Conservation (phyloP, 1,140 invertebrate species). For the Rhynchophorus ferrugineus region DNA sequence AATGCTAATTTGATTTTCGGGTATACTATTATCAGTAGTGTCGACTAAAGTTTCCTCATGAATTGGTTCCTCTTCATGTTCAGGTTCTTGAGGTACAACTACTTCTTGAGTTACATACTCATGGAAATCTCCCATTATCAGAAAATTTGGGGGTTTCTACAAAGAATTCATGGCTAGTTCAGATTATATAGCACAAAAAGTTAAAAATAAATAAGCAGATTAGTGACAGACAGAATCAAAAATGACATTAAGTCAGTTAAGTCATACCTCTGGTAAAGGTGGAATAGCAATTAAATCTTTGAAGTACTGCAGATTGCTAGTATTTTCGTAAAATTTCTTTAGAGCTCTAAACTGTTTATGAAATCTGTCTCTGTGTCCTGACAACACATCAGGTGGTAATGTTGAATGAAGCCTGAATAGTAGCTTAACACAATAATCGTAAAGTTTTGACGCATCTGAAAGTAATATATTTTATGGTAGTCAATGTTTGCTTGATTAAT, state of each 20-base stretch:
- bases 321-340: slow-evolving; percentile 88
- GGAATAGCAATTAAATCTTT: slow-evolving; percentile 93
- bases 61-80: slow-evolving; percentile 52
- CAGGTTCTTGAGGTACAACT: slow-evolving; percentile 66
- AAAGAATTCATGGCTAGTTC: slow-evolving; percentile 5
- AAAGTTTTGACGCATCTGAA: slow-evolving; percentile 84
- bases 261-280: slow-evolving; percentile 81
- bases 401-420: slow-evolving; percentile 91
- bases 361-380: slow-evolving; percentile 88
- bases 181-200: no score
- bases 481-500: slow-evolving; percentile 42
- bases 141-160: slow-evolving; percentile 89
- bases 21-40: slow-evolving; percentile 56
- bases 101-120: slow-evolving; percentile 92
- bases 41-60: slow-evolving; percentile 62
- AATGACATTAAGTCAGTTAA: no score
- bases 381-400: slow-evolving; percentile 81
- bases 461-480: not conserved
- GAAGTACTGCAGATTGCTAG: slow-evolving; percentile 94
- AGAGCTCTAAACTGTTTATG: slow-evolving; percentile 81
- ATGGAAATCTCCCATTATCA: slow-evolving; percentile 84
- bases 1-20: slow-evolving; percentile 25
- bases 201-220: no score
- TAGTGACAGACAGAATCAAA: no score
- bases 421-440: slow-evolving; percentile 94